Conservation (phyloP, 2,888 invertebrate species). For the Agriopis leucophaearia region DNA sequence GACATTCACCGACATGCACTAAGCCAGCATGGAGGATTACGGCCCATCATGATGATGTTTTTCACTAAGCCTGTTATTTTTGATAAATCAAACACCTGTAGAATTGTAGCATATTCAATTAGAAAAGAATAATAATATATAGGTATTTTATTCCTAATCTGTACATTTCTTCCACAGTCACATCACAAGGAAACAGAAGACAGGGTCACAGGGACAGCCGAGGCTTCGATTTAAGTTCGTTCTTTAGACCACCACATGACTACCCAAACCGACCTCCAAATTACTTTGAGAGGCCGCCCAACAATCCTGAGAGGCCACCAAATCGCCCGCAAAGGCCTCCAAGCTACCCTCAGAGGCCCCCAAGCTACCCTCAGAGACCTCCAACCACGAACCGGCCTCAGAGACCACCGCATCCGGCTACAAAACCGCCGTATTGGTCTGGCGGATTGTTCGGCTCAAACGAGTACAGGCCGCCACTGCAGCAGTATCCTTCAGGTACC, state of each 20-base stretch:
- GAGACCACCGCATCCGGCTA: constrained; percentile 47
- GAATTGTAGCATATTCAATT: no score
- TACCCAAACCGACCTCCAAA: constrained; percentile 19
- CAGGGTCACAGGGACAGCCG: constrained; percentile 42
- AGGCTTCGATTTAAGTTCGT: constrained; percentile 37
- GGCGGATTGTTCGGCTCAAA: constrained; percentile 72
- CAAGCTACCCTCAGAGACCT: constrained; percentile 26
- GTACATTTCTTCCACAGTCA: constrained; percentile 52
- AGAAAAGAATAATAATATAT: no score
- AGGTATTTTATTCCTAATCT: no score
- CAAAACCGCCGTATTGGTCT: constrained; percentile 64
- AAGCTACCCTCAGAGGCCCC: constrained; percentile 12
- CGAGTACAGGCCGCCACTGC: constrained; percentile 64
- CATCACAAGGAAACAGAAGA: constrained; percentile 48
- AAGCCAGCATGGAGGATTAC: no score
- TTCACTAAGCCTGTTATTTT: no score
- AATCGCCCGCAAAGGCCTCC: constrained; percentile 8
- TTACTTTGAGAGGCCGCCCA: constrained; percentile 8
- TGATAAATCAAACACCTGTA: no score
- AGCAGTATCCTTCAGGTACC: constrained; percentile 70
- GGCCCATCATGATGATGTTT: no score
- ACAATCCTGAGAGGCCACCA: constrained; percentile 6
- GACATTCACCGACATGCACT: no score
- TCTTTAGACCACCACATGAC: constrained; percentile 22
- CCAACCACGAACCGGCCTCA: constrained; percentile 44